phyloP scores from a whole-genome alignment of 92 coral and sea anemone genomes.

The Porites divaricata region DNA sequence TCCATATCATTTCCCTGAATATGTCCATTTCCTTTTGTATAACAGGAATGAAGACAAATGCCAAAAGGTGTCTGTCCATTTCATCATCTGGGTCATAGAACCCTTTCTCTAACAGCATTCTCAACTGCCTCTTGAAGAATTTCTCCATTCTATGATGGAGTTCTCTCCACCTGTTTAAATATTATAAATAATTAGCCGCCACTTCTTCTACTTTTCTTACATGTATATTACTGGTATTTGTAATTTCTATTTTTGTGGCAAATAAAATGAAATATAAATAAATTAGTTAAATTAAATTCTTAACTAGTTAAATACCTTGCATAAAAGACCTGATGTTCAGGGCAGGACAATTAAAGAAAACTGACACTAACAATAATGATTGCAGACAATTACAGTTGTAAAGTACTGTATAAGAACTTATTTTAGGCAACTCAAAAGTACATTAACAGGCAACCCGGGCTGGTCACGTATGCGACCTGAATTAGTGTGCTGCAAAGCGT shows the following conservation, averaged over 20 bases:
- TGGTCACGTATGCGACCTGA: no score
- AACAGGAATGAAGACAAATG: constrained; percentile 60
- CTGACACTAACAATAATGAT: constrained; percentile 13
- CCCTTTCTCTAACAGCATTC: constrained; percentile 53
- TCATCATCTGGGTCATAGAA: constrained; percentile 47
- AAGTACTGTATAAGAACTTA: neutral
- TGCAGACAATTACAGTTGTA: constrained; percentile 9
- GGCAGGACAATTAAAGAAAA: constrained; percentile 29
- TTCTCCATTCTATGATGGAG: constrained; percentile 51
- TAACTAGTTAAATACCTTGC: neutral
- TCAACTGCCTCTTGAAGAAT: constrained; percentile 51
- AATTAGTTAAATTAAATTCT: neutral
- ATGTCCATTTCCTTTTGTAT: constrained; percentile 51
- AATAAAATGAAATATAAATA: neutral
- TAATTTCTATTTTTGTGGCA: no score
- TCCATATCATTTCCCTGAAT: constrained; percentile 42
- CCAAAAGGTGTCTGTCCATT: constrained; percentile 55
- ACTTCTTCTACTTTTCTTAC: no score
- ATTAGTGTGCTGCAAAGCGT: no score
- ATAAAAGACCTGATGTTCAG: constrained; percentile 3
- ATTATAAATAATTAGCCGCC: neutral
- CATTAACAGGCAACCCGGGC: neutral
- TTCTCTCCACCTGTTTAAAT: constrained; percentile 62
- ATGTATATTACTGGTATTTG: no score
- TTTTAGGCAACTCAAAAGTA: constrained; percentile 22